Evolutionary conservation across 2,113 vertebrate genomes (phyloP).

Genomic region (Saimiri boliviensis): DNA sequence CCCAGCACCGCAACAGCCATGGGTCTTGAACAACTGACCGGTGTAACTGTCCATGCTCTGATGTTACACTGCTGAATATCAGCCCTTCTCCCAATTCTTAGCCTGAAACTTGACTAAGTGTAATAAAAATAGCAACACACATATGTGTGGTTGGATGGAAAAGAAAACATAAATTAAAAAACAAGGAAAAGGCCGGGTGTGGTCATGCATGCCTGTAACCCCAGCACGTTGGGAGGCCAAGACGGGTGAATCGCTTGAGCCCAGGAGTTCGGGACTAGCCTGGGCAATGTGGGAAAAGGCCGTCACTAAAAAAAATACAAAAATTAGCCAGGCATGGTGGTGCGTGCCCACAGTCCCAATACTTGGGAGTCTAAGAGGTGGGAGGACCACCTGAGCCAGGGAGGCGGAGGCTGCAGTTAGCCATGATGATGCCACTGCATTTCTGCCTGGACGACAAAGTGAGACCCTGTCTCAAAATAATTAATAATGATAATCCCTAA

Average conservation of each 20-base stretch:
- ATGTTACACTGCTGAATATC: fast-evolving
- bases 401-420: background rate
- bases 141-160: background rate
- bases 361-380: background rate
- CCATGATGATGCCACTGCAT: background rate
- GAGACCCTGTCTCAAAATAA: background rate
- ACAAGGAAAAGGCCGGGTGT: background rate
- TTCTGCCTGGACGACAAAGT: background rate
- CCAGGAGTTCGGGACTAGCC: background rate
- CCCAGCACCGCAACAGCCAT: background rate
- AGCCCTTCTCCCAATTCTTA: background rate
- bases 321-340: background rate
- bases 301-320: no score
- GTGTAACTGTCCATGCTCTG: background rate
- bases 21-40: background rate
- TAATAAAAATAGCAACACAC: background rate
- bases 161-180: background rate
- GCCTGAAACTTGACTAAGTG: background rate
- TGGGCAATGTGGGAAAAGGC: background rate
- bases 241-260: background rate
- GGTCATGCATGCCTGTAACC: background rate
- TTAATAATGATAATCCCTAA: no score
- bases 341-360: background rate
- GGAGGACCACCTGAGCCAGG: background rate
- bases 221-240: background rate